Percentiles rank a stretch among this genome's conserved stretches.
Evolutionary conservation across 2,888 invertebrate genomes (phyloP).

Genomic region (Dynastes grantii): DNA sequence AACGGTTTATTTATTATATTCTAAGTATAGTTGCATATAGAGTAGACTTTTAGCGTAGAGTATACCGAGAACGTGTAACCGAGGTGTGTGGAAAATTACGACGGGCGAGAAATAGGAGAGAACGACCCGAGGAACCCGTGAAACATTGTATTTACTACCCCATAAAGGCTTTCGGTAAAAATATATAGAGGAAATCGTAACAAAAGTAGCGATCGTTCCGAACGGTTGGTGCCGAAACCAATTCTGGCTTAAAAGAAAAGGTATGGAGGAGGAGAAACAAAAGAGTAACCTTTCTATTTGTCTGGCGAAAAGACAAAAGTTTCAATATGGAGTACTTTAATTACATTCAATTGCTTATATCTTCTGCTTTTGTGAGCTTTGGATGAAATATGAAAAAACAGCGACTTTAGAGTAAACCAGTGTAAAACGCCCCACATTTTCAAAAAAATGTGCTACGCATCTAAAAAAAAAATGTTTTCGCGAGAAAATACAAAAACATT

Average conservation of each 20-base stretch:
- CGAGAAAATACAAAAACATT: too few species aligned
- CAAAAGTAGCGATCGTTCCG: conserved; percentile 1
- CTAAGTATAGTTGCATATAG: too few species aligned
- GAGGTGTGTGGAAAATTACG: conserved; percentile 10
- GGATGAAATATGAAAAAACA: background rate
- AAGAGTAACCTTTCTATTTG: background rate
- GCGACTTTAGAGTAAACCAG: too few species aligned
- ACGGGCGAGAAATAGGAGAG: conserved; percentile 19
- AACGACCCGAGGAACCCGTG: conserved; percentile 15
- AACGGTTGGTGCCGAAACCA: conserved; percentile 50
- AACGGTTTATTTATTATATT: too few species aligned
- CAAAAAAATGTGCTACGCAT: too few species aligned
- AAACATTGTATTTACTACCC: conserved; percentile 25
- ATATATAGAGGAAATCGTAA: conserved; percentile 16
- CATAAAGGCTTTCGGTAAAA: conserved; percentile 20
- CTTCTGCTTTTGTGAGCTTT: background rate
- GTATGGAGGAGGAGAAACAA: background rate
- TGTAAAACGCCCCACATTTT: too few species aligned
- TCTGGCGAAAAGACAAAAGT: background rate
- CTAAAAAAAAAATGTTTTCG: too few species aligned
- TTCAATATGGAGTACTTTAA: background rate
- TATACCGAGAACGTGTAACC: conserved; percentile 6
- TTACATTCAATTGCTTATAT: background rate
- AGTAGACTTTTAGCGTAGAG: background rate
- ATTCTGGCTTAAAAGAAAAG: background rate